Evolutionary conservation across 2,888 invertebrate species (phyloP).

Genomic region (Onchidella celtica): DNA sequence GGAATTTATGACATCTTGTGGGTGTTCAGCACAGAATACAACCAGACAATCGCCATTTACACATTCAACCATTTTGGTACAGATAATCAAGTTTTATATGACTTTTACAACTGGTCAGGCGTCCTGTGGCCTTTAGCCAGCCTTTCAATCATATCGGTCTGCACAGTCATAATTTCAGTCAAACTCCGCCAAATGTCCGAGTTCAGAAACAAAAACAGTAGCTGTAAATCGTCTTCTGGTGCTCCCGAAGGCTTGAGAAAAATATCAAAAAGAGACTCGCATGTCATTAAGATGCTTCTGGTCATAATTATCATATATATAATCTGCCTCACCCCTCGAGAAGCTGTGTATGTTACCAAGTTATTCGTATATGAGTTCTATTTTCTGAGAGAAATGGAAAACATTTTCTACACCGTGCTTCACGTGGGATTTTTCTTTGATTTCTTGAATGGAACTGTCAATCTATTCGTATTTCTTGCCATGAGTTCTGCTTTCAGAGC

Average conservation of each 20-base stretch:
- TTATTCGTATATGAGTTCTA: slow-evolving; percentile 4
- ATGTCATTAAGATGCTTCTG: slow-evolving; percentile 22
- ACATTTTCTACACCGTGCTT: background rate
- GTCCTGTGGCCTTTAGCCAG: background rate
- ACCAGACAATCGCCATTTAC: slow-evolving; percentile 12
- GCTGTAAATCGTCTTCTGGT: no score
- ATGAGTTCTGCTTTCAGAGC: slow-evolving; percentile 21
- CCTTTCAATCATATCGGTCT: background rate
- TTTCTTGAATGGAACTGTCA: background rate
- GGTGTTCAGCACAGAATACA: background rate
- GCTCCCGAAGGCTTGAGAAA: no score
- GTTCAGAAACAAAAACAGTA: no score
- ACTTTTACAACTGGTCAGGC: slow-evolving; percentile 25
- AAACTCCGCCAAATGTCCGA: background rate
- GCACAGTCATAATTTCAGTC: background rate
- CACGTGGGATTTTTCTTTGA: background rate
- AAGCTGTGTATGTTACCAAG: background rate
- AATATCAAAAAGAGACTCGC: no score
- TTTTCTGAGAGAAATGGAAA: background rate
- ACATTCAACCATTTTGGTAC: background rate
- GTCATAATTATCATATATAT: slow-evolving; percentile 19
- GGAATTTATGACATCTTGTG: background rate
- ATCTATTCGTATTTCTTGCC: background rate
- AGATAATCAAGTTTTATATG: background rate
- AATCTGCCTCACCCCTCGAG: background rate